phyloP scores from a whole-genome alignment of 2,113 vertebrate genomes.

The Cardinalis cardinalis region DNA sequence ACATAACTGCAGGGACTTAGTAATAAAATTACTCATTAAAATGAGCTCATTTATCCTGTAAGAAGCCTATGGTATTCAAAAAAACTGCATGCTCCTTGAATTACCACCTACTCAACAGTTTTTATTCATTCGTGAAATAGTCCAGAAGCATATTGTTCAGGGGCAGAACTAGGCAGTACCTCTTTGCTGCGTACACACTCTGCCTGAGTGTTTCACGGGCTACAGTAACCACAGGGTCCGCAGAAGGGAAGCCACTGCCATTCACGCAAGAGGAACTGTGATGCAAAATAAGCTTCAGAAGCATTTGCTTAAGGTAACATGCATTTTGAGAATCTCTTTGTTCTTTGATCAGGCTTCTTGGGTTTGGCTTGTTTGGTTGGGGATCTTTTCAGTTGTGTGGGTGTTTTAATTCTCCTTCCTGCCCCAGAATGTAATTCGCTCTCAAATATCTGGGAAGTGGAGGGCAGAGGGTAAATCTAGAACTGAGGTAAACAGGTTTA shows the following conservation, averaged over 20 bases:
- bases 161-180: not conserved
- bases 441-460: not conserved
- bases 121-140: not conserved
- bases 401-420: not conserved
- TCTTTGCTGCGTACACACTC: not conserved
- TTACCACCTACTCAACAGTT: not conserved
- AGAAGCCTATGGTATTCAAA: not conserved
- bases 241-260: not conserved
- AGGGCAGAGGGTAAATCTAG: not conserved
- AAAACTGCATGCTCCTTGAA: not conserved
- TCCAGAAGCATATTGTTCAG: not conserved
- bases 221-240: not conserved
- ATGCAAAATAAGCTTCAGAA: not conserved
- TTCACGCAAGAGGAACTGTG: not conserved
- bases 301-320: not conserved
- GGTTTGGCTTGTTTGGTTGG: not conserved
- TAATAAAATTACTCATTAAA: not conserved
- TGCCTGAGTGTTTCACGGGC: not conserved
- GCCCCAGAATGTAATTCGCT: not conserved
- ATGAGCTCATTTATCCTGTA: not conserved
- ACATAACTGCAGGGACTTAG: not conserved
- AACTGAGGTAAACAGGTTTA: not conserved
- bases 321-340: not conserved
- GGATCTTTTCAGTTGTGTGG: fast-evolving
- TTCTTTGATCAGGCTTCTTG: not conserved